Evolutionary conservation across 2,113 vertebrate species (phyloP).

Genomic region (Aplodontia rufa): DNA sequence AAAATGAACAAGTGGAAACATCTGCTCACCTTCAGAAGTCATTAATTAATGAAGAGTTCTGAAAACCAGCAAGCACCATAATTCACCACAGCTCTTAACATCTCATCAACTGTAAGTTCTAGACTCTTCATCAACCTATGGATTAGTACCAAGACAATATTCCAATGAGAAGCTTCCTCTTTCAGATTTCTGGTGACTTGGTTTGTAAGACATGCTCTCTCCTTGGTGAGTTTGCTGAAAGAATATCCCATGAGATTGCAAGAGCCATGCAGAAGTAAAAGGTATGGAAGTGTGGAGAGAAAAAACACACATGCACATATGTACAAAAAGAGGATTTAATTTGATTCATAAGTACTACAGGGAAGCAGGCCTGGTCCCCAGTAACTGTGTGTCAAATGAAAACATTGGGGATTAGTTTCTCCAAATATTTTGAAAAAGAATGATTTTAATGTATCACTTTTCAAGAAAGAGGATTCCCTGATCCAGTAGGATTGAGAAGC

Average conservation of each 20-base stretch:
- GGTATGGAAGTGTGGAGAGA: neutral
- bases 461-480: neutral
- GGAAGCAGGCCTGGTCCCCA: neutral
- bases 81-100: neutral
- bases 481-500: neutral
- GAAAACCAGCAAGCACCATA: neutral
- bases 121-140: neutral
- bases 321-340: neutral
- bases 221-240: neutral
- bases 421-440: neutral
- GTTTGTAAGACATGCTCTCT: neutral
- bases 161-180: neutral
- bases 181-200: neutral
- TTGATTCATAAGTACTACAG: neutral
- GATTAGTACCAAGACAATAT: neutral
- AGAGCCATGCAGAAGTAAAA: neutral
- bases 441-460: neutral
- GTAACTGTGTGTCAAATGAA: neutral
- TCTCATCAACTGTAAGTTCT: neutral
- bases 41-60: conserved; percentile 13
- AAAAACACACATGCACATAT: neutral
- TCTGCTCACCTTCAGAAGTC: conserved; percentile 52
- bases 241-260: neutral
- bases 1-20: conserved; percentile 42
- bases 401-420: neutral